A percentile compares a stretch with the other conserved stretches of the same genome.
These are phyloP conservation scores for Otolemur garnettii DNA, from an alignment of 2,113 vertebrate genomes.

Conservation along the genomic window DNA sequence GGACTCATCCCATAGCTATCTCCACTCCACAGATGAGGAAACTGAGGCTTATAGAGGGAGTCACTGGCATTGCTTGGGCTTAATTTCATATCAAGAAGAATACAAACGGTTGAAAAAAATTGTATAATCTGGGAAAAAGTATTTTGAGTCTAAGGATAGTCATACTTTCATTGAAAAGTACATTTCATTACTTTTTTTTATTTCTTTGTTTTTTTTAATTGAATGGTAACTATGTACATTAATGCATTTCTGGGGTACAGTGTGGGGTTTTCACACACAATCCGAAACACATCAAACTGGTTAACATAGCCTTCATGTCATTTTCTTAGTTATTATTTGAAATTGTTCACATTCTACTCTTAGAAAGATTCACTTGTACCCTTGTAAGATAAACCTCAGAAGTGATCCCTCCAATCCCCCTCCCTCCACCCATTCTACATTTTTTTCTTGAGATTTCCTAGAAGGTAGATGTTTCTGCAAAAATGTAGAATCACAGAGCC, in stretches of 20 bases:
- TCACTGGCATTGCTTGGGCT: not conserved
- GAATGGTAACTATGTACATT: too few relatives aligned
- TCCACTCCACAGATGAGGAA: not conserved
- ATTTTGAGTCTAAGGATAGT: not conserved
- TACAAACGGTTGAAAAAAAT: not conserved
- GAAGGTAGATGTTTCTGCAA: constrained; percentile 7
- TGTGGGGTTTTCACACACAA: too few relatives aligned
- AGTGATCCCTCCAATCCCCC: too few relatives aligned
- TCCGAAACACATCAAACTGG: too few relatives aligned
- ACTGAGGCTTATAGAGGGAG: not conserved
- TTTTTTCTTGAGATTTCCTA: constrained; percentile 4
- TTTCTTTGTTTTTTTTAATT: too few relatives aligned
- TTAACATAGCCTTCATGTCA: too few relatives aligned
- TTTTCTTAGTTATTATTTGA: too few relatives aligned
- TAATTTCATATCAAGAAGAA: not conserved
- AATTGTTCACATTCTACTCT: too few relatives aligned
- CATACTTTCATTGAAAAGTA: not conserved
- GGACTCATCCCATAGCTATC: not conserved
- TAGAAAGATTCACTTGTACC: too few relatives aligned
- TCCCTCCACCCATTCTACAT: too few relatives aligned
- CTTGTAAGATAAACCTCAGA: too few relatives aligned
- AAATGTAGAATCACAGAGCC: not conserved
- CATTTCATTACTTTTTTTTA: not conserved
- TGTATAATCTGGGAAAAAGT: not conserved
- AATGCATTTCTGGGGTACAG: too few relatives aligned